These are phyloP conservation scores for Aethes cnicana DNA, from an alignment of 2,888 invertebrate species.

Conservation along the genomic window DNA sequence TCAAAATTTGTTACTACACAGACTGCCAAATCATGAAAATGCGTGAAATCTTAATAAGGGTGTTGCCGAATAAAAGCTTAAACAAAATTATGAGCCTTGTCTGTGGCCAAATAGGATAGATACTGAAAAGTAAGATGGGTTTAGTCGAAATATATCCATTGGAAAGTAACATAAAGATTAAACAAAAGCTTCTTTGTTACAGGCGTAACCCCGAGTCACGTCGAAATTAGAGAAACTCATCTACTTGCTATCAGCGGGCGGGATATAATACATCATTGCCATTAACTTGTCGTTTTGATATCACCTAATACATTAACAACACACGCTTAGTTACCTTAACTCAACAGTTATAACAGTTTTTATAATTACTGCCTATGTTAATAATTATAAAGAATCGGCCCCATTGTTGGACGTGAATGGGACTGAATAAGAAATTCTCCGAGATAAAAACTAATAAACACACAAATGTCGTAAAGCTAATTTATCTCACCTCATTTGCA, in stretches of 20 bases:
- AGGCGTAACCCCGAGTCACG: neutral
- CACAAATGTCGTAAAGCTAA: slow-evolving; percentile 29
- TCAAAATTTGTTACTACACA: too few relatives aligned
- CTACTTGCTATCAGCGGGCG: slow-evolving; percentile 2
- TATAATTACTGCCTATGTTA: slow-evolving; percentile 18
- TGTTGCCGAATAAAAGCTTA: too few relatives aligned
- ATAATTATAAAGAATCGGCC: neutral
- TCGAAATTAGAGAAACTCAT: neutral
- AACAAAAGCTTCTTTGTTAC: too few relatives aligned
- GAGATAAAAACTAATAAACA: slow-evolving; percentile 22
- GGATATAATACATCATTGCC: slow-evolving; percentile 1
- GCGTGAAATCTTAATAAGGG: too few relatives aligned
- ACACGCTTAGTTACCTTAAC: neutral
- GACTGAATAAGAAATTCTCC: slow-evolving; percentile 21
- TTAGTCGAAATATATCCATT: too few relatives aligned
- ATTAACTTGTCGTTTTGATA: slow-evolving; percentile 10
- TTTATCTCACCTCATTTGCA: slow-evolving; percentile 29
- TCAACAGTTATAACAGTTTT: slow-evolving; percentile 16
- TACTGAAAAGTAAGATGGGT: too few relatives aligned
- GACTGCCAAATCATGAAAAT: too few relatives aligned
- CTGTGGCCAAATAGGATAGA: too few relatives aligned
- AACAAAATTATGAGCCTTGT: too few relatives aligned
- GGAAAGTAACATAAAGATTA: too few relatives aligned
- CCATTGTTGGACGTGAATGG: slow-evolving; percentile 23
- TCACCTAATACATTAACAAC: slow-evolving; percentile 20